phyloP scores from a whole-genome alignment of 2,888 invertebrate species.

The Drosophila seclusa region DNA sequence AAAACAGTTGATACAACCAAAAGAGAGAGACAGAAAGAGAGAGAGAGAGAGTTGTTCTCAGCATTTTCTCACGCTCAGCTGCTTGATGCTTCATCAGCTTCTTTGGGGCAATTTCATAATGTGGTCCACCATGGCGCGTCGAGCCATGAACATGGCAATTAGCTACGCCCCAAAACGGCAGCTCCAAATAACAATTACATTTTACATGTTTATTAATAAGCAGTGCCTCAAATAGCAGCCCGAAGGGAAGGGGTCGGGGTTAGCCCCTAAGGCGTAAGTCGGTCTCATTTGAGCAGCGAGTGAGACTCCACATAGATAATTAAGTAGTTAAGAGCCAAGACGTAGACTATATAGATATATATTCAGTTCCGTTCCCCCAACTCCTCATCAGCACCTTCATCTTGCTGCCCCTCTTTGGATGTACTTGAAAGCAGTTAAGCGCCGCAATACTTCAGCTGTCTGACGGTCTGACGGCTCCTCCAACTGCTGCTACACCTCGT shows the following conservation, averaged over 20 bases:
- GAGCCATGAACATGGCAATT: constrained; percentile 45
- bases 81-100: constrained; percentile 24
- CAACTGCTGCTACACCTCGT: constrained; percentile 1
- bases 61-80: constrained; percentile 65
- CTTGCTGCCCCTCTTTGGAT: constrained; percentile 35
- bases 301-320: constrained; percentile 46
- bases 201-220: constrained; percentile 77
- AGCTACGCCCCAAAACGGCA: constrained; percentile 62
- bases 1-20: constrained; percentile 11
- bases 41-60: constrained; percentile 1
- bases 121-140: constrained; percentile 28
- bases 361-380: neutral
- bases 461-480: constrained; percentile 1
- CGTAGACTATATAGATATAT: constrained; percentile 19
- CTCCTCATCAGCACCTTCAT: neutral
- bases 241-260: neutral
- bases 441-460: constrained; percentile 30
- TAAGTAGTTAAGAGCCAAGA: constrained; percentile 56
- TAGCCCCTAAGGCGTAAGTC: constrained; percentile 29
- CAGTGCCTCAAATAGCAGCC: constrained; percentile 8
- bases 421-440: constrained; percentile 48
- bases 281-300: constrained; percentile 34
- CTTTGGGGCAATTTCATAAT: constrained; percentile 62
- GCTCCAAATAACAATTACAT: constrained; percentile 76
- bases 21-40: neutral